Evolutionary conservation across 2,888 invertebrate genomes (phyloP), one percentile per base, ranked within the genome.

Genomic region (Torymus aiolomorphi): DNA sequence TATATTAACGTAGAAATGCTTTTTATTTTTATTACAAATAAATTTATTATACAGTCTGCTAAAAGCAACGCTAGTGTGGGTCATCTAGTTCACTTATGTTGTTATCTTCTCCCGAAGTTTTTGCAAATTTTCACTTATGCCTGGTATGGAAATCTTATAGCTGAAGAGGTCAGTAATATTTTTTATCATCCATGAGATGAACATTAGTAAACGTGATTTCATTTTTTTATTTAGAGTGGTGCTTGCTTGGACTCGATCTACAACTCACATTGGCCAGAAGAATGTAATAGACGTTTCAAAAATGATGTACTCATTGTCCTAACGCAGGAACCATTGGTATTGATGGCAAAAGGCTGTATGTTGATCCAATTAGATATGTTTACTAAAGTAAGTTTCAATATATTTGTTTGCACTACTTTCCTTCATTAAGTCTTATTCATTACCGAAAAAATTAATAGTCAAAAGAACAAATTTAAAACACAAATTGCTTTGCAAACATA

Each of bases 221-320:
- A 31, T 31, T 66, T 73, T 63, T 1, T 56, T 4, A 1, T 42
- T 31, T 61, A 87, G 87, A 84, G 85, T 42, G 85, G 83, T 31
- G 42, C 72, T 5, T 84, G 86, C 65, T 81, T 80, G n/a, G 56
- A 80, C 14, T 80, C 86, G 1, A 80, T 85, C 13, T 88, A 85
- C 72, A 78, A 76, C 10, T 79, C 83, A 12, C 57, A 74, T 12
- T 87, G 87, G 87, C 70, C 83, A 10, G 73, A 83, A 8, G 76
- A 71, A 10, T 74, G 70, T 12, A 75, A 84, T 12, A 80, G 63
- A 42, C 56, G 75, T 2, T 67, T 84, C 10, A 82, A 74, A 62
- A 76, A 81, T 2, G 83, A 80, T 2, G 51, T 86, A 12, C 56
- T 81, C 1, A 72, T 86, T 13, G 80, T 84, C 59, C 80, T 87